These are phyloP conservation scores for Phylloscopus trochiloides DNA, from an alignment of 2,113 vertebrate genomes.

Conservation along the genomic window DNA sequence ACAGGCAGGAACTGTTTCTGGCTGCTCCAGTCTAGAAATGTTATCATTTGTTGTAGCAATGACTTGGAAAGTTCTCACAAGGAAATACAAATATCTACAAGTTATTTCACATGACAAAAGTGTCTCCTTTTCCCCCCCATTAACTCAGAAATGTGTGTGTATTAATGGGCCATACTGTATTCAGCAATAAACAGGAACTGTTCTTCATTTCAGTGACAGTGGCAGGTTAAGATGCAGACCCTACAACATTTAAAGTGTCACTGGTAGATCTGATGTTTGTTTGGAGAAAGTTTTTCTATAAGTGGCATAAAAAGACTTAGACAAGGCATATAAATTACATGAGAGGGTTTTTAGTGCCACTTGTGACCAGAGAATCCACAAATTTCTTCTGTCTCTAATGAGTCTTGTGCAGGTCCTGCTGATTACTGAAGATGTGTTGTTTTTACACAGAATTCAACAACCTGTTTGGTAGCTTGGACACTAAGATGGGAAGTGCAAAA, in stretches of 20 bases:
- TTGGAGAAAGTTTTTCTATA: neutral
- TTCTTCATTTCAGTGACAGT: neutral
- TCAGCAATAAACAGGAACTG: neutral
- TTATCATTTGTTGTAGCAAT: neutral
- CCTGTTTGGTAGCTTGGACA: neutral
- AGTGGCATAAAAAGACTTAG: neutral
- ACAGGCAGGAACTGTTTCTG: neutral
- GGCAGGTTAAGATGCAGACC: neutral
- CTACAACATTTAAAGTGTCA: neutral
- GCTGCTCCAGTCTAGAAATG: neutral
- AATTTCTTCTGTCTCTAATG: neutral
- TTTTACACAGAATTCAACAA: neutral
- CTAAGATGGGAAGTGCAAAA: neutral
- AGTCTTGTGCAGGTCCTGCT: neutral
- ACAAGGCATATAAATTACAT: neutral
- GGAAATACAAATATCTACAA: neutral
- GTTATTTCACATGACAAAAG: neutral
- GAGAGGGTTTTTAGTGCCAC: neutral
- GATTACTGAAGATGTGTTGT: neutral
- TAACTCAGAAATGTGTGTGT: neutral
- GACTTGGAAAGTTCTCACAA: neutral
- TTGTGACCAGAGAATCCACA: neutral
- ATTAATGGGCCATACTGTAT: neutral
- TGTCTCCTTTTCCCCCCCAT: neutral
- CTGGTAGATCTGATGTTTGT: neutral